Evolutionary conservation across 2,797 vertebrate species (phyloP).

Genomic region (Microctenopoma steveboyesi): DNA sequence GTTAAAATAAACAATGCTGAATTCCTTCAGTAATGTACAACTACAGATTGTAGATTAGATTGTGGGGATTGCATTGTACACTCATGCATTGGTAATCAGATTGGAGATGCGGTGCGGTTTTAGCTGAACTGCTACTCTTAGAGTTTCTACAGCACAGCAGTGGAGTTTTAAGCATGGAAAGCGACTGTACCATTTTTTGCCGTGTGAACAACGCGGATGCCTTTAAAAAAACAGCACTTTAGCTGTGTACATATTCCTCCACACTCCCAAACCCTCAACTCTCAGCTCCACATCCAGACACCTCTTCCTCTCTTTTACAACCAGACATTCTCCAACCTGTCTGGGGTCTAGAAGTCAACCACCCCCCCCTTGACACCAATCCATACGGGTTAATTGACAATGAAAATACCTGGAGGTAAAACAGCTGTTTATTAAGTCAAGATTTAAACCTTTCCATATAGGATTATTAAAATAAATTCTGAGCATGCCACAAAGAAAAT

Average conservation of each 20-base stretch:
- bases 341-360: slow-evolving; percentile 67
- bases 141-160: slow-evolving; percentile 28
- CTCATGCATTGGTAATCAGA: slow-evolving; percentile 41
- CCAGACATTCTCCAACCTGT: slow-evolving; percentile 63
- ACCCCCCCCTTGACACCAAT: slow-evolving; percentile 73
- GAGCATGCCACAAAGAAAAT: slow-evolving; percentile 63
- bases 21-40: slow-evolving; percentile 29
- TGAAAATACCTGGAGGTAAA: slow-evolving; percentile 74
- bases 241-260: slow-evolving; percentile 15
- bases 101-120: slow-evolving; percentile 7
- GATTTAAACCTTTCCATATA: slow-evolving; percentile 61
- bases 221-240: slow-evolving; percentile 16
- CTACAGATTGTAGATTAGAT: slow-evolving; percentile 51
- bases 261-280: slow-evolving; percentile 42
- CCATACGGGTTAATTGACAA: slow-evolving; percentile 74
- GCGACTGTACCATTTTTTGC: neutral
- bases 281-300: slow-evolving; percentile 56
- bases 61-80: slow-evolving; percentile 43
- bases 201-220: neutral
- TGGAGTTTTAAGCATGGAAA: slow-evolving; percentile 20
- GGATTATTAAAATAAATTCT: slow-evolving; percentile 58
- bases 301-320: slow-evolving; percentile 58
- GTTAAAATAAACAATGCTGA: slow-evolving; percentile 34
- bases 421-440: slow-evolving; percentile 47
- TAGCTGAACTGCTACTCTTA: slow-evolving; percentile 27